These are phyloP conservation scores for Oryctolagus cuniculus DNA, from an alignment of 2,113 vertebrate species.

Conservation along the genomic window DNA sequence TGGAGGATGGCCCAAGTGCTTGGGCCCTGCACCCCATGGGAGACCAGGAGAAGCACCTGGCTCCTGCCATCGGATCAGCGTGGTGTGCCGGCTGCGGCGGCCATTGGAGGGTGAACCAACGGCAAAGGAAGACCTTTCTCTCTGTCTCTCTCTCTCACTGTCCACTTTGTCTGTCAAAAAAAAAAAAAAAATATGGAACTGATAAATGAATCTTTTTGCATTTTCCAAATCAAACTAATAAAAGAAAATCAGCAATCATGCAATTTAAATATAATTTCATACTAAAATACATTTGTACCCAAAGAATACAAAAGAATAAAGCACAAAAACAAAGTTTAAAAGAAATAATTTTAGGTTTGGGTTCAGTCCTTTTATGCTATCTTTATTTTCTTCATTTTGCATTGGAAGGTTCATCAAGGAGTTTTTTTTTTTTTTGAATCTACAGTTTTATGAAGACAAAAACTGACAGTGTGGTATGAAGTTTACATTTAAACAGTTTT, in stretches of 20 bases:
- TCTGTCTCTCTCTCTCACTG: too few relatives aligned
- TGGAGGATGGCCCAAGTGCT: too few relatives aligned
- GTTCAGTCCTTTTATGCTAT: not conserved
- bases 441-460: too few relatives aligned
- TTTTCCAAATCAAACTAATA: not conserved
- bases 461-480: too few relatives aligned
- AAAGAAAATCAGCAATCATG: not conserved
- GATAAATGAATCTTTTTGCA: not conserved
- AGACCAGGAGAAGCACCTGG: too few relatives aligned
- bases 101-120: too few relatives aligned
- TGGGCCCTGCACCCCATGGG: too few relatives aligned
- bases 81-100: too few relatives aligned
- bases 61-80: too few relatives aligned
- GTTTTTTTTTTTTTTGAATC: not conserved
- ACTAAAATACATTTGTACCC: not conserved
- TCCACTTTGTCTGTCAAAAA: too few relatives aligned
- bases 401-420: not conserved
- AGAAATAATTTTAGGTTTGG: not conserved
- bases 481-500: too few relatives aligned
- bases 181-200: not conserved
- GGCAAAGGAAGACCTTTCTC: too few relatives aligned
- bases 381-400: not conserved
- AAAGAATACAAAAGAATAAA: not conserved
- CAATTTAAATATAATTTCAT: not conserved
- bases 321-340: not conserved